Base-by-base conservation (phyloP, 2,113 vertebrate genomes). In the Zeus faber region DNA sequence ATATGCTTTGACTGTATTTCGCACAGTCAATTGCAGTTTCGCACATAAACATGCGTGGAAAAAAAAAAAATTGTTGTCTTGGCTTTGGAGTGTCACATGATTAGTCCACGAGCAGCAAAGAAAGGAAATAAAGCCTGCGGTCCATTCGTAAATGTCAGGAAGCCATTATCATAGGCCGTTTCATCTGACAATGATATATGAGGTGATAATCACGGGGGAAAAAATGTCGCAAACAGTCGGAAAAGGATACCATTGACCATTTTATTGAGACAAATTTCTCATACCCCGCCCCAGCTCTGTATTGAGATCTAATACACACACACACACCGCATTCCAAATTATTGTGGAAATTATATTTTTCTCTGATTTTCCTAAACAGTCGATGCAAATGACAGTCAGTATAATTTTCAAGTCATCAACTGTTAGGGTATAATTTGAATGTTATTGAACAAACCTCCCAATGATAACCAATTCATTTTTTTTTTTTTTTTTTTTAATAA, bases 111-210 rank as follows among this genome's bases (percentile, higher is more conserved):
- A 24, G 21, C 33, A n/a, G 33, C 35, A 41, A 20, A 39, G 58
- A 53, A 25, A 58, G 49, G 17, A 61, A 40, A 52, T 49, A 0
- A 47, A 23, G 51, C 23, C 22, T 37, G 21, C 3, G 41, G 35
- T 11, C 8, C 29, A 37, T 48, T n/a, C n/a, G 23, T 25, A 46
- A 49, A 49, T 54, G 40, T 62, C 39, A 40, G 31, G 40, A 55
- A 46, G 51, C 51, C 23, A 45, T 62, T 58, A 48, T 44, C 60
- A 51, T 51, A 5, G 54, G 44, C 22, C 21, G 9, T 57, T 56
- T 20, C 4, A 37, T 23, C 48, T 61, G 50, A 40, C 52, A 48
- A 2, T 50, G 22, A 58, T 63, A 17, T 58, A 31, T 68, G 22
- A 33, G 41, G 31, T 33, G 26, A 68, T 31, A 18, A 61, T 71